These are phyloP conservation scores for Laodelphax striatellus DNA, from an alignment of 1,140 invertebrate species.

Conservation along the genomic window DNA sequence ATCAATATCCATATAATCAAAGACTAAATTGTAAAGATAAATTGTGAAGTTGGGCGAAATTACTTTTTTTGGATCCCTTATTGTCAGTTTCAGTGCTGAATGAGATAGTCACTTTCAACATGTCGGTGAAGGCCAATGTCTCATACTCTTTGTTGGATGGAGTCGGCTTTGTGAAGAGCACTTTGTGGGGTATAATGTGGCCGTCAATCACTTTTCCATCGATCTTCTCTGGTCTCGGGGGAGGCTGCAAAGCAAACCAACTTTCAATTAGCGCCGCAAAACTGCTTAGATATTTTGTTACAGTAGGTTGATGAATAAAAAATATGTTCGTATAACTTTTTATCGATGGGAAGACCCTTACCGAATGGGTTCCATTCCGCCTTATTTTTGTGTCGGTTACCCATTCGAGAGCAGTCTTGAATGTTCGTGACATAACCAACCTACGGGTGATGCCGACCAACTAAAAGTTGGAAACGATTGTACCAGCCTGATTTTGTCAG, in stretches of 20 bases:
- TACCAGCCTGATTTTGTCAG: too few species aligned
- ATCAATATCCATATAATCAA: too few species aligned
- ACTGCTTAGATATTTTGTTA: not conserved
- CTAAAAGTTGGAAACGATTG: too few species aligned
- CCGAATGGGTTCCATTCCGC: too few species aligned
- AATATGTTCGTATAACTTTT: too few species aligned
- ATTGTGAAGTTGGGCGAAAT: too few species aligned
- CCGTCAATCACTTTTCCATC: slow-evolving; percentile 78
- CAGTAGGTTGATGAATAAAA: not conserved
- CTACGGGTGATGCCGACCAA: too few species aligned
- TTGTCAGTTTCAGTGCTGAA: slow-evolving; percentile 51
- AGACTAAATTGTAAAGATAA: too few species aligned
- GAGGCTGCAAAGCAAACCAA: slow-evolving; percentile 36
- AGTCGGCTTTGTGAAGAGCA: slow-evolving; percentile 74
- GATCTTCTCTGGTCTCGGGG: slow-evolving; percentile 51
- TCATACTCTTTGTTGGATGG: slow-evolving; percentile 53
- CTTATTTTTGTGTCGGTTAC: too few species aligned
- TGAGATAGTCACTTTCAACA: slow-evolving; percentile 66
- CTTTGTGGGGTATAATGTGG: slow-evolving; percentile 76
- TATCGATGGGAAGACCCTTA: too few species aligned
- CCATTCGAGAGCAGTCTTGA: too few species aligned
- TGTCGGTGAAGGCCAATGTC: slow-evolving; percentile 69
- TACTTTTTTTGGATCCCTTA: slow-evolving; percentile 34
- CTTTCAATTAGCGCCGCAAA: not conserved
- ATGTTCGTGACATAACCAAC: too few species aligned